Evolutionary conservation across 2,113 vertebrate genomes (phyloP).

Genomic region (Ctenomys sociabilis): DNA sequence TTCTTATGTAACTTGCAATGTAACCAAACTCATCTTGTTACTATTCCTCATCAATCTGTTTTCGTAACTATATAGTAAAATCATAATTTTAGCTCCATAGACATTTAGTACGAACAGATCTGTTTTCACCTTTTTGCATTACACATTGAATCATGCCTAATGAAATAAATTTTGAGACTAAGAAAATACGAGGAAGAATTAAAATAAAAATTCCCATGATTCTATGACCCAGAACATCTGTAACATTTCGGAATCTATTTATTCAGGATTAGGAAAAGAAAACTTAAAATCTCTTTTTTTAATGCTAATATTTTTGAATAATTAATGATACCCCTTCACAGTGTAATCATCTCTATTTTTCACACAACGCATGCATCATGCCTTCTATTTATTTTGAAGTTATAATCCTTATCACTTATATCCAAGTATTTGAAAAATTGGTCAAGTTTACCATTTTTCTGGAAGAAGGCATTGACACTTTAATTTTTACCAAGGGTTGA

Average conservation of each 20-base stretch:
- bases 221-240: neutral
- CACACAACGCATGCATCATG: neutral
- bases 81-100: neutral
- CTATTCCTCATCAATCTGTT: neutral
- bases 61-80: neutral
- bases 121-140: neutral
- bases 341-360: neutral
- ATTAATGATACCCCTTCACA: neutral
- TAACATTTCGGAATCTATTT: neutral
- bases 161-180: neutral
- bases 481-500: neutral
- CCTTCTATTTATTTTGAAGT: neutral
- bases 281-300: too few species aligned
- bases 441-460: neutral
- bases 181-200: neutral
- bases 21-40: conserved; percentile 14
- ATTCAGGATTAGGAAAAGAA: neutral
- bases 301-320: neutral
- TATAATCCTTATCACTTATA: neutral
- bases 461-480: neutral
- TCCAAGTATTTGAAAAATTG: neutral
- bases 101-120: neutral
- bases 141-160: neutral
- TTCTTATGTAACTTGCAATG: neutral
- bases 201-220: neutral